phyloP scores from a whole-genome alignment of 1,140 invertebrate genomes.

The Euura saliciscinereae region DNA sequence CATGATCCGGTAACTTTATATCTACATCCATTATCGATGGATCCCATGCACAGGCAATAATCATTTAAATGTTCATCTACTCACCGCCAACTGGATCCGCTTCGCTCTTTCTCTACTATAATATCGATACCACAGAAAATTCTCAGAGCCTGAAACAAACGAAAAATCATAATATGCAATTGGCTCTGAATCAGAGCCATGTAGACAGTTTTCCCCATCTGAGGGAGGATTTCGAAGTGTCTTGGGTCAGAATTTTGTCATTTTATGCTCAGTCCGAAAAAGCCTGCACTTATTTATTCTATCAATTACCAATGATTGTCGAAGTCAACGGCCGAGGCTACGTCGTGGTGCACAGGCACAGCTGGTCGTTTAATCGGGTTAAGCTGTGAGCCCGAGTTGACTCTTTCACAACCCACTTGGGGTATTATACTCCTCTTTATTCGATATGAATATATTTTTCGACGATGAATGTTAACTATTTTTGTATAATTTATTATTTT shows the following conservation, averaged over 20 bases:
- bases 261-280: not conserved
- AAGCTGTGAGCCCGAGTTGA: not conserved
- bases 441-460: not conserved
- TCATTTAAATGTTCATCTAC: not conserved
- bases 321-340: not conserved
- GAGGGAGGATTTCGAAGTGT: no score
- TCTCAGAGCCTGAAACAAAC: not conserved
- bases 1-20: no score
- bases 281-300: not conserved
- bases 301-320: not conserved
- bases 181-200: no score
- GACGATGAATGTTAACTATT: not conserved
- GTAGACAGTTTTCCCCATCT: no score
- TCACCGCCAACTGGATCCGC: not conserved
- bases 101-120: not conserved
- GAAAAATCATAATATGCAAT: not conserved
- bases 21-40: no score
- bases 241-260: not conserved
- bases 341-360: not conserved
- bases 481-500: not conserved
- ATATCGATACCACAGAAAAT: not conserved
- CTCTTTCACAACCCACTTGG: not conserved
- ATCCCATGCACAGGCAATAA: not conserved
- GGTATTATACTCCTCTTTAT: not conserved
- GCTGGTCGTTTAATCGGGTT: not conserved